Conservation (phyloP, 1,140 invertebrate species). For the Scylla paramamosain region DNA sequence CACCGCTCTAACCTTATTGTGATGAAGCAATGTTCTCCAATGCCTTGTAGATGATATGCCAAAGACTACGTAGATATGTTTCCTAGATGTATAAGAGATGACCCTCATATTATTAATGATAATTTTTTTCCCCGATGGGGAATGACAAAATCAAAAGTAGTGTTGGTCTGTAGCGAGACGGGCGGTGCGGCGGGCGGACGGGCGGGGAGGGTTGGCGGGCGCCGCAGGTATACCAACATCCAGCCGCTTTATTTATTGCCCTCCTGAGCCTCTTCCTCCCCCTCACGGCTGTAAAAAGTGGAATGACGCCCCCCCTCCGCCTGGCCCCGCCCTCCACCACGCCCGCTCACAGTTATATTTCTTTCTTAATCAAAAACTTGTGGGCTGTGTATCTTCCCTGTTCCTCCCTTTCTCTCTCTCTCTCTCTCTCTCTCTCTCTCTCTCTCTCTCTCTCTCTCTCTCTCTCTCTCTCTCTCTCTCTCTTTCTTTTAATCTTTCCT, state of each 20-base stretch:
- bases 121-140: slow-evolving; percentile 67
- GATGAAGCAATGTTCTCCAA: slow-evolving; percentile 73
- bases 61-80: slow-evolving; percentile 75
- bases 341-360: slow-evolving; percentile 53
- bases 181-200: neutral
- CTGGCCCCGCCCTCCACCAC: neutral
- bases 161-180: slow-evolving; percentile 40
- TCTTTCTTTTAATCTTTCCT: neutral
- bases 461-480: neutral
- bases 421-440: slow-evolving; percentile 8
- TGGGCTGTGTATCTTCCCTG: slow-evolving; percentile 32
- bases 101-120: slow-evolving; percentile 74
- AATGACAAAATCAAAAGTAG: slow-evolving; percentile 75
- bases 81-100: slow-evolving; percentile 72
- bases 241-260: slow-evolving; percentile 71
- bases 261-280: slow-evolving; percentile 1
- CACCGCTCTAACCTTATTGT: slow-evolving; percentile 51
- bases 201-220: neutral
- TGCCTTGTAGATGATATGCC: slow-evolving; percentile 75
- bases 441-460: neutral
- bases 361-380: slow-evolving; percentile 64
- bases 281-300: neutral
- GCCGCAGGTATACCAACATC: neutral
- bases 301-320: neutral
- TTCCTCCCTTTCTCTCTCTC: neutral